Evolutionary conservation across 2,888 invertebrate species (phyloP), one percentile per base, ranked within the genome.

Genomic region (Mesorhabditis spiculigera): DNA sequence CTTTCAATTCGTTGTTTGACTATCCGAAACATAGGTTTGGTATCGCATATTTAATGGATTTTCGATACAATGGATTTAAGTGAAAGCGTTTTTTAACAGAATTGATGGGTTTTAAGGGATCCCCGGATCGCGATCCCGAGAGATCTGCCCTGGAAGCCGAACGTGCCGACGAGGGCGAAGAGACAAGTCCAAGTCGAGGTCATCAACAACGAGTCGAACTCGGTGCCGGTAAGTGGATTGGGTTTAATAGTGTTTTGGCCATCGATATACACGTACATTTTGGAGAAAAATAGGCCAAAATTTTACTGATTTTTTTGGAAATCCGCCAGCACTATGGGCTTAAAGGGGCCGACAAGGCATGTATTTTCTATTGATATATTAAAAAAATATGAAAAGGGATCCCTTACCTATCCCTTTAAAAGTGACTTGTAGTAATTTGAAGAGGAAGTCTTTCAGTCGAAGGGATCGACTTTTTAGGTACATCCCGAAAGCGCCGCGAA

Each of bases 1-100:
- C 82, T 5, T 77, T 76, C 69, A 45, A 73, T 10, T 78, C 74
- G 43, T 68, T 80, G 62, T 79, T 79, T 65, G 79, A 77, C 58
- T 79, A 79, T 68, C 77, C 78, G 50, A 76, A 78, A 44, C 45
- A 71, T 50, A 50, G 58, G 58, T 50, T 13, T n/a, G n/a, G n/a
- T n/a, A n/a, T n/a, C n/a, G n/a, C n/a, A n/a, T n/a, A n/a, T n/a
- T n/a, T n/a, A n/a, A n/a, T n/a, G n/a, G n/a, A n/a, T n/a, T n/a
- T n/a, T n/a, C n/a, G n/a, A n/a, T n/a, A n/a, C n/a, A n/a, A n/a
- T n/a, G n/a, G n/a, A n/a, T n/a, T n/a, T n/a, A n/a, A n/a, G n/a
- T n/a, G n/a, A n/a, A n/a, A n/a, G n/a, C n/a, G n/a, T n/a, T n/a
- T n/a, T n/a, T n/a, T n/a, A n/a, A n/a, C n/a, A n/a, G n/a, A n/a